Percentiles rank a stretch among this genome's conserved stretches.
Conservation (phyloP, 2,113 vertebrate species). For the Ailuropoda melanoleuca region DNA sequence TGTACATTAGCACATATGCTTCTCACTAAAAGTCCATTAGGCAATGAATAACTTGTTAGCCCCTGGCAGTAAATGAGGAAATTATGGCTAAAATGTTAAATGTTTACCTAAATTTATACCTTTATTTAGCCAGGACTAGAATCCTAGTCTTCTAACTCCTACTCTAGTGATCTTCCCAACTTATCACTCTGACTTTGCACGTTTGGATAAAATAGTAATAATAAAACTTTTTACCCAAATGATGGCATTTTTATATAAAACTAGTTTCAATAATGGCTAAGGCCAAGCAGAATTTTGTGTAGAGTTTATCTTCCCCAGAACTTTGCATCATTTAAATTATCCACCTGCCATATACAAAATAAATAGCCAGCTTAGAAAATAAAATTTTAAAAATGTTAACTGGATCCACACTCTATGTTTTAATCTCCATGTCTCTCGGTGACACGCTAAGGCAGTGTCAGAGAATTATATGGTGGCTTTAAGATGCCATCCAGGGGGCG, state of each 20-base stretch:
- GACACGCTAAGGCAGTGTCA: neutral
- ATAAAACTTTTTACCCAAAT: neutral
- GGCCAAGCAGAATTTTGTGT: conserved; percentile 38
- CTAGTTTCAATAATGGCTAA: conserved; percentile 18
- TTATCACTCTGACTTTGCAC: neutral
- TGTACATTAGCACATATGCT: neutral
- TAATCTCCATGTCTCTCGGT: neutral
- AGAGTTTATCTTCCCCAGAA: neutral
- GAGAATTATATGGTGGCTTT: neutral
- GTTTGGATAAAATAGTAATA: neutral
- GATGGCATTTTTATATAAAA: conserved; percentile 36
- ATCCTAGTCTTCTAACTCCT: neutral
- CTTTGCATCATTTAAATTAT: conserved; percentile 42
- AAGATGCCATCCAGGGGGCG: neutral
- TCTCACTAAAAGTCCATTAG: neutral
- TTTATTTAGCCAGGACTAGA: neutral
- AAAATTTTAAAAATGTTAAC: neutral
- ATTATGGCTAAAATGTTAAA: neutral
- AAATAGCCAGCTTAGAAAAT: conserved; percentile 30
- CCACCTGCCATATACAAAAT: conserved; percentile 12
- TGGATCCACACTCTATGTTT: neutral
- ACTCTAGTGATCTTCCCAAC: neutral
- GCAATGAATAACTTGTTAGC: neutral
- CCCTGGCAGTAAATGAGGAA: neutral
- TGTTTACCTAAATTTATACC: neutral